These are phyloP conservation scores for Capreolus pygargus DNA, from an alignment of 2,113 vertebrate genomes.

Conservation along the genomic window DNA sequence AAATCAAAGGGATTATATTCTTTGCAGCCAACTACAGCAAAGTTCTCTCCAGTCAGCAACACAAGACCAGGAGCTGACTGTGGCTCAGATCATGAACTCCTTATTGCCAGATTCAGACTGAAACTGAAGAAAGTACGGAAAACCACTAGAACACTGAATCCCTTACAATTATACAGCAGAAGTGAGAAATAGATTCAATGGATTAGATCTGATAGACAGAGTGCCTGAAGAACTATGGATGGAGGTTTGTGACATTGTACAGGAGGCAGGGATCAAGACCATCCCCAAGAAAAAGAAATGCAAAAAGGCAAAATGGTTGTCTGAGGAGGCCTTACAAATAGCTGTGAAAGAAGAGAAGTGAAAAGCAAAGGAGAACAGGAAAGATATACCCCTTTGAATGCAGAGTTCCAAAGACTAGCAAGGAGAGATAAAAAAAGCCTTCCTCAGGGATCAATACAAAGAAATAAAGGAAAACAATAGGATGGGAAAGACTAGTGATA, in stretches of 20 bases:
- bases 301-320: not conserved
- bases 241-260: not conserved
- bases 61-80: not conserved
- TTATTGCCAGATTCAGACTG: not conserved
- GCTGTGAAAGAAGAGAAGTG: accelerated
- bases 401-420: not conserved
- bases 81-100: not conserved
- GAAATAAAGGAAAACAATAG: not conserved
- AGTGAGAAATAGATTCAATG: not conserved
- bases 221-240: not conserved
- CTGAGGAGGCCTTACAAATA: not conserved
- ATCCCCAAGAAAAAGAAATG: not conserved
- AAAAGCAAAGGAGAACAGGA: not conserved
- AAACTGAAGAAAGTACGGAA: not conserved
- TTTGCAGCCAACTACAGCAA: not conserved
- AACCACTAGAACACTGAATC: not conserved
- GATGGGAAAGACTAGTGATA: not conserved
- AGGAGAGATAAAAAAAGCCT: not conserved
- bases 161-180: not conserved
- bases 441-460: not conserved
- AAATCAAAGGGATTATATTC: not conserved
- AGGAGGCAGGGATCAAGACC: not conserved
- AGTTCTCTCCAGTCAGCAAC: not conserved
- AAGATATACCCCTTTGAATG: not conserved
- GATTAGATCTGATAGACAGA: not conserved